Evolutionary conservation across 2,797 vertebrate genomes (phyloP).

Genomic region (Parauchenoglanis ngamensis): DNA sequence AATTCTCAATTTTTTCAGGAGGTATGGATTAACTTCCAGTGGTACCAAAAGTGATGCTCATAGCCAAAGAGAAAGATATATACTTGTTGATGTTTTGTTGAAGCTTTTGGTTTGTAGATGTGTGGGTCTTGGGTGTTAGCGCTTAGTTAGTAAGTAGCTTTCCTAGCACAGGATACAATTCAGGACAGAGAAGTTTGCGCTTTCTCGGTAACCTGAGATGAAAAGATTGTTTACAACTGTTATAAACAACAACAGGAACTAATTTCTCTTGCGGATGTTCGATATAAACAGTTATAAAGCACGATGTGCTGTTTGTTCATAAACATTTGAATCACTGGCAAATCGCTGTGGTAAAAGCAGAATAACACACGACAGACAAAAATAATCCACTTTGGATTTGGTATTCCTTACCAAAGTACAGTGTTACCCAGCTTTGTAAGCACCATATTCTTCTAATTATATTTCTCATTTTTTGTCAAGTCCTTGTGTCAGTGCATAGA

Average conservation of each 20-base stretch:
- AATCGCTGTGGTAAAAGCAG: neutral
- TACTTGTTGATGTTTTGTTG: neutral
- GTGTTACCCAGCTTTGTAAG: neutral
- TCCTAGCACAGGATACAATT: neutral
- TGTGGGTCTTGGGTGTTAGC: neutral
- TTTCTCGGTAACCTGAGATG: neutral
- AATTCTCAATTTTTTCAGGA: neutral
- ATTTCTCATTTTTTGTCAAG: neutral
- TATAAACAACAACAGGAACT: neutral
- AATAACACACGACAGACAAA: neutral
- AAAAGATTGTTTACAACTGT: neutral
- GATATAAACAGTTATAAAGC: neutral
- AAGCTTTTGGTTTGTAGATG: neutral
- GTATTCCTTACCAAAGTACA: neutral
- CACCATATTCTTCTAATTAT: neutral
- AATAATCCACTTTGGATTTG: neutral
- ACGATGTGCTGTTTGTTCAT: neutral
- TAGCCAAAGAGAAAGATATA: neutral
- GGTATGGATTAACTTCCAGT: neutral
- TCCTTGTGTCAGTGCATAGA: neutral
- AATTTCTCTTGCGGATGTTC: neutral
- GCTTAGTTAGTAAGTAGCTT: neutral
- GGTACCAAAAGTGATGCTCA: neutral
- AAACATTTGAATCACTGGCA: neutral
- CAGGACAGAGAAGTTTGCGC: neutral